Evolutionary conservation across 2,888 invertebrate genomes (phyloP), one percentile per base, ranked within the genome.

Genomic region (Nomada ruficornis): DNA sequence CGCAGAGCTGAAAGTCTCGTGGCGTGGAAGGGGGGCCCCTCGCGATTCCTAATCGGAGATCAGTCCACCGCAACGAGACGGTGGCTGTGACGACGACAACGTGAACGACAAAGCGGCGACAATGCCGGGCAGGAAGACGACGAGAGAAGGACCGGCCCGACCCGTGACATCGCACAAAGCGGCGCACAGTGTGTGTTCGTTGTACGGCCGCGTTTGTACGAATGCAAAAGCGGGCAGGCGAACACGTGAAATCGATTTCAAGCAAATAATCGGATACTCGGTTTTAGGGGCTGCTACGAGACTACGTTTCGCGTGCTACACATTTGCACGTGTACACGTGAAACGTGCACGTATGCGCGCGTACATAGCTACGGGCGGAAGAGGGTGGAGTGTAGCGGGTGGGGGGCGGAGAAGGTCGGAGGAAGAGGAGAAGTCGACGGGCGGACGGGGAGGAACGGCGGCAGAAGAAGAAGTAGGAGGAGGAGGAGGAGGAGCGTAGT

Each of bases 201-300:
- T 89, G 89, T 88, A 89, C 88, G 82, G 88, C 89, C 86, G 87
- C 89, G 91, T 89, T 87, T 85, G 88, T 87, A 88, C 87, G 88
- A 89, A 90, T 87, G 90, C 87, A 88, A 90, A 89, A 85, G 88
- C 88, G 86, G 89, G 86, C 90, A 83, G 83, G 83, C 90, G 91
- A 92, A 93, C 89, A 93, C 91, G 92, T 90, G 91, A 93, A 93
- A 93, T 93, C 92, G 93, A 93, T 93, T 93, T 92, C 90, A 88
- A 91, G 92, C 92, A 93, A 93, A 93, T 93, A 93, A 93, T 93
- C 93, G 92, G 93, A 92, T 93, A 92, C 91, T 92, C 91, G 88
- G 88, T 89, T 86, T 84, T 13, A 84, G 86, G 85, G 84, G 83
- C 75, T 81, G 84, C 81, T 72, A 74, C 72, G 85, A 72, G 84